phyloP scores from a whole-genome alignment of 1,140 invertebrate genomes.

The Drosophila subobscura region DNA sequence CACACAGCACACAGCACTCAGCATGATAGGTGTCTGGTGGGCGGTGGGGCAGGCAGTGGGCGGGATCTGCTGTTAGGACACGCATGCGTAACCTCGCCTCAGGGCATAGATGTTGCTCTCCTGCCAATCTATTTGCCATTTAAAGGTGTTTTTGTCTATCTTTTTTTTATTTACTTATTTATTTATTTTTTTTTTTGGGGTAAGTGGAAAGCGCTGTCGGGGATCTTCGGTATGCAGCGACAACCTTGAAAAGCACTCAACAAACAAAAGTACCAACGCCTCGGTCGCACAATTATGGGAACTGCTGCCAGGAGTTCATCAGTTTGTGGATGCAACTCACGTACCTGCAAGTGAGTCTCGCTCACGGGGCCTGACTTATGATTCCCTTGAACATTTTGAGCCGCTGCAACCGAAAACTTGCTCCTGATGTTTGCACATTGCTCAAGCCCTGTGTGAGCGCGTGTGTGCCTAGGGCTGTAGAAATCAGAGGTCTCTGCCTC shows the following conservation, averaged over 20 bases:
- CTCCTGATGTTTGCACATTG: conserved; percentile 16
- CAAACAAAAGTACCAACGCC: conserved; percentile 54
- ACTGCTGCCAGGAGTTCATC: conserved; percentile 14
- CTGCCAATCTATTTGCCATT: conserved; percentile 24
- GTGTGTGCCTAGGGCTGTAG: neutral
- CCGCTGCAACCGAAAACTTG: conserved; percentile 7
- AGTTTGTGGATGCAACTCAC: conserved; percentile 35
- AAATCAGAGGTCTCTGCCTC: conserved; percentile 8
- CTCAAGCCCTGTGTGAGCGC: neutral
- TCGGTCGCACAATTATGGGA: conserved; percentile 48
- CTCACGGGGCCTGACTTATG: conserved; percentile 26
- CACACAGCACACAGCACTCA: neutral
- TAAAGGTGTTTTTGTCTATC: conserved; percentile 46
- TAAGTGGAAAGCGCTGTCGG: conserved; percentile 71
- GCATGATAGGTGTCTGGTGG: conserved; percentile 8
- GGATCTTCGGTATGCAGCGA: conserved; percentile 34
- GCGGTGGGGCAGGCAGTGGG: neutral
- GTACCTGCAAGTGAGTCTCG: conserved; percentile 35
- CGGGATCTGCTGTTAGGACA: conserved; percentile 27
- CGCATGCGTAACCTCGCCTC: conserved; percentile 63
- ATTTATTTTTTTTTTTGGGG: conserved; percentile 10
- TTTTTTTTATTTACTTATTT: conserved; percentile 23
- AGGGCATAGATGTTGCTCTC: conserved; percentile 9
- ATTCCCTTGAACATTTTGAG: neutral
- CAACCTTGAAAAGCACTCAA: conserved; percentile 76